These are phyloP conservation scores for Kryphioiulus occultus DNA, from an alignment of 2,888 invertebrate genomes.

Conservation along the genomic window DNA sequence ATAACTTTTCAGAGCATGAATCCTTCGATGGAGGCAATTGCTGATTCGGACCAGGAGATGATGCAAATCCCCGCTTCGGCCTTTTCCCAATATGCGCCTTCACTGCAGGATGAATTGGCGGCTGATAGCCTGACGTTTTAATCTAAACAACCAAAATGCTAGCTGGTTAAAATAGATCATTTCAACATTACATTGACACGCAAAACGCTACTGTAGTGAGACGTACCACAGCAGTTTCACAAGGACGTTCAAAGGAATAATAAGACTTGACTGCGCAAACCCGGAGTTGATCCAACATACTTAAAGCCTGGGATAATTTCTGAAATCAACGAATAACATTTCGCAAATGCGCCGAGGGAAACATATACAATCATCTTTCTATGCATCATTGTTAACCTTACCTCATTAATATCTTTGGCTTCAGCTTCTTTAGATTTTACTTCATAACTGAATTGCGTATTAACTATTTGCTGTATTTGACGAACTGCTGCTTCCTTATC, in stretches of 20 bases:
- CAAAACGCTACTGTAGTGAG: neutral
- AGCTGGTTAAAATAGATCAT: too few species aligned
- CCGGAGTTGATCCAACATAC: conserved; percentile 47
- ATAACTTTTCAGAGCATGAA: neutral
- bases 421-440: conserved; percentile 48
- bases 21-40: neutral
- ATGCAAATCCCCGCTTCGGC: neutral
- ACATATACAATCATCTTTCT: neutral
- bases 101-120: conserved; percentile 45
- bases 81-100: conserved; percentile 44
- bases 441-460: conserved; percentile 44
- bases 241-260: conserved; percentile 17
- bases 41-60: neutral
- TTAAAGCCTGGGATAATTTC: conserved; percentile 12
- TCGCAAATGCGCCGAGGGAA: neutral
- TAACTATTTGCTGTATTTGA: conserved; percentile 47
- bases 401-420: conserved; percentile 44
- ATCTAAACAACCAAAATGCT: neutral
- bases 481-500: conserved; percentile 43
- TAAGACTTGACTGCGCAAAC: conserved; percentile 7
- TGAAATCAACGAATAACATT: neutral
- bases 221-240: conserved; percentile 24
- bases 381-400: neutral
- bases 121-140: neutral
- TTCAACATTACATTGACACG: too few species aligned